Percentiles rank a stretch among this genome's conserved stretches.
Conservation (phyloP, 2,113 vertebrate species). For the Anoplopoma fimbria region DNA sequence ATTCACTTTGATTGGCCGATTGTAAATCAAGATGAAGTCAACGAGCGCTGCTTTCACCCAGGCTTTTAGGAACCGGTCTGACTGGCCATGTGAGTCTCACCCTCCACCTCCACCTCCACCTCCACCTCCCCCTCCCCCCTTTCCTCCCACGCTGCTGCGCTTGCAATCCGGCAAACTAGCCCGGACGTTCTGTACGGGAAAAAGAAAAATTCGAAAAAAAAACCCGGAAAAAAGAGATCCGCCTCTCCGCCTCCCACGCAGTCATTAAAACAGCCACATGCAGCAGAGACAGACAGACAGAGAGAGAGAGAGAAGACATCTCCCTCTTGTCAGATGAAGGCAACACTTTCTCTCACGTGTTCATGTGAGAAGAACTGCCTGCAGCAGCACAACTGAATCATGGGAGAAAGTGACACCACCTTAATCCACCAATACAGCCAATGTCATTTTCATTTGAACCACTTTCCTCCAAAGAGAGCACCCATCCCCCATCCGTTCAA, state of each 20-base stretch:
- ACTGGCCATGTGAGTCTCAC: slow-evolving; percentile 50
- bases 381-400: slow-evolving; percentile 14
- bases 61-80: slow-evolving; percentile 57
- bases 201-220: slow-evolving; percentile 30
- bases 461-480: too few species aligned
- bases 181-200: slow-evolving; percentile 3
- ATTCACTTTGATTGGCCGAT: slow-evolving; percentile 35
- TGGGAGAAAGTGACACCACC: neutral
- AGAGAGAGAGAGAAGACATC: neutral
- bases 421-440: neutral
- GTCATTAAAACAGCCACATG: slow-evolving; percentile 60
- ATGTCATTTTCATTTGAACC: slow-evolving; percentile 18
- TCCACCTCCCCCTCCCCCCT: slow-evolving; percentile 31
- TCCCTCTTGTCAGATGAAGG: slow-evolving; percentile 32
- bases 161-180: slow-evolving; percentile 31
- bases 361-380: slow-evolving; percentile 23
- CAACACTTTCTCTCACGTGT: slow-evolving; percentile 7
- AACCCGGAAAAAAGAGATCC: slow-evolving; percentile 40
- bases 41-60: neutral
- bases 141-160: slow-evolving; percentile 46
- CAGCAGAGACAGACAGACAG: neutral
- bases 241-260: slow-evolving; percentile 52
- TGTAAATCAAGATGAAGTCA: slow-evolving; percentile 41
- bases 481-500: slow-evolving; percentile 12
- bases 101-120: slow-evolving; percentile 25